Conservation (phyloP, 2,888 invertebrate genomes). For the Cactoblastis cactorum region DNA sequence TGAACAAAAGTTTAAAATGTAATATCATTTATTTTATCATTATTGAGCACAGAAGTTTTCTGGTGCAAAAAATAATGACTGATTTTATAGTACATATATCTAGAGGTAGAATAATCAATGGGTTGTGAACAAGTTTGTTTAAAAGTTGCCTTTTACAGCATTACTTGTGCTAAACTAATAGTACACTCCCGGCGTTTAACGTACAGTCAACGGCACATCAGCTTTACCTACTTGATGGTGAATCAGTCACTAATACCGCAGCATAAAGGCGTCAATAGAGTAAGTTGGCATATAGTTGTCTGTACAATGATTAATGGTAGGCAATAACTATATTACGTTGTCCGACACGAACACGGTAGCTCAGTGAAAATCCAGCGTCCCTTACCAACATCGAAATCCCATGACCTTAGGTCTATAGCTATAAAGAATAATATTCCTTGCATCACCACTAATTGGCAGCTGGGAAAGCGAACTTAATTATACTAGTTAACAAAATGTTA, state of each 20-base stretch:
- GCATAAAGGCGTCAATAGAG: no score
- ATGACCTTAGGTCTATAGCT: background rate
- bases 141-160: background rate
- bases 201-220: no score
- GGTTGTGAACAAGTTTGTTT: background rate
- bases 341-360: slow-evolving; percentile 1
- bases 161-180: slow-evolving; percentile 1
- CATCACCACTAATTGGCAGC: slow-evolving; percentile 30
- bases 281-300: no score
- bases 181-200: background rate
- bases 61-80: background rate
- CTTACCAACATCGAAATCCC: background rate
- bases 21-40: no score
- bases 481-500: slow-evolving; percentile 33
- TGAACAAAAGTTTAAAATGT: no score
- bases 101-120: background rate
- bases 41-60: background rate
- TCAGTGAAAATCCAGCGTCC: background rate
- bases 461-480: slow-evolving; percentile 35
- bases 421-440: slow-evolving; percentile 13
- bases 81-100: no score
- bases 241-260: no score
- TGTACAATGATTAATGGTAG: slow-evolving; percentile 2
- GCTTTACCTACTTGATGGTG: no score
- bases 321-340: slow-evolving; percentile 9